Conservation (phyloP, 2,888 invertebrate genomes). For the Andrena bicolor region DNA sequence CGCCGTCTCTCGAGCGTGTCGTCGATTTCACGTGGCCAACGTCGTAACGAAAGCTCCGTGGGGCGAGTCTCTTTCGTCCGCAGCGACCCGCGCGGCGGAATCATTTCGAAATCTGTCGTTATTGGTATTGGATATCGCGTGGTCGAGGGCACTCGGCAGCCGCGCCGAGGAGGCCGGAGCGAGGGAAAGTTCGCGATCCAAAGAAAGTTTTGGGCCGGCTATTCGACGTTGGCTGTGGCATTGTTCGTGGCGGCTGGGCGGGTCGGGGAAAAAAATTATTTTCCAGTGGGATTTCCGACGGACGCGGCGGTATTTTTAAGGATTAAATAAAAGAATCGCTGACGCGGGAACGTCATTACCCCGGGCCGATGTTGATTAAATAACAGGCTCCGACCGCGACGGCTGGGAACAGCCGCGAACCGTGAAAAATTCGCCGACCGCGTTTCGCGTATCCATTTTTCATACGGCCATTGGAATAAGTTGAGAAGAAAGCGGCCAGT, state of each 20-base stretch:
- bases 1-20: not conserved
- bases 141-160: conserved; percentile 49
- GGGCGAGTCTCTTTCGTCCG: conserved; percentile 26
- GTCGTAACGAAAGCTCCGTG: conserved; percentile 15
- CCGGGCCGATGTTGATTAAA: conserved; percentile 35
- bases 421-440: conserved; percentile 1
- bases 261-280: conserved; percentile 7
- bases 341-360: conserved; percentile 38
- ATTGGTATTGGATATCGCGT: conserved; percentile 69
- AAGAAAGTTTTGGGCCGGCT: conserved; percentile 45
- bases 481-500: conserved; percentile 17
- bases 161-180: conserved; percentile 21
- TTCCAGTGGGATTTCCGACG: conserved; percentile 14
- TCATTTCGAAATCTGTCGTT: conserved; percentile 74
- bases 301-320: conserved; percentile 17
- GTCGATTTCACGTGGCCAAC: not conserved
- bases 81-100: conserved; percentile 69
- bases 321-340: conserved; percentile 26
- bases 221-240: conserved; percentile 1
- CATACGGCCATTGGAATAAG: conserved; percentile 13
- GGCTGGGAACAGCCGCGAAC: not conserved
- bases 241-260: conserved; percentile 10
- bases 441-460: conserved; percentile 28
- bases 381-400: conserved; percentile 8
- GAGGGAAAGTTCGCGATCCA: conserved; percentile 17